Conservation (phyloP, 1,140 invertebrate species). For the Anoplophora glabripennis region DNA sequence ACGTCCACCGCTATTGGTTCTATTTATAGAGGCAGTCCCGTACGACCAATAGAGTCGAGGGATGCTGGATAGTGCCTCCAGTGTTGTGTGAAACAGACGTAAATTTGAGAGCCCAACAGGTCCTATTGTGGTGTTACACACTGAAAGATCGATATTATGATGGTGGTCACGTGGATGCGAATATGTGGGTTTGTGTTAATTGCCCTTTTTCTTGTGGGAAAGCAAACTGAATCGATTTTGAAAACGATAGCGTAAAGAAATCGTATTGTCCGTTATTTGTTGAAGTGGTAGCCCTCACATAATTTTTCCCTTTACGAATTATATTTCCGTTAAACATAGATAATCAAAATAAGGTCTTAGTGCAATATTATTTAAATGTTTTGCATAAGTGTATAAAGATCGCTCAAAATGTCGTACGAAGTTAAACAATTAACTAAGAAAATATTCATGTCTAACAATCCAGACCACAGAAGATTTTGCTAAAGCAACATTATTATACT, state of each 20-base stretch:
- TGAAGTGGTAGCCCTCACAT: neutral
- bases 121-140: slow-evolving; percentile 6
- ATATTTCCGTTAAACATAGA: too few species aligned
- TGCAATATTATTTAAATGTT: too few species aligned
- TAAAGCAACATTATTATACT: too few species aligned
- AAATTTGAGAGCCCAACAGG: slow-evolving; percentile 12
- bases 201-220: slow-evolving; percentile 36
- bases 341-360: too few species aligned
- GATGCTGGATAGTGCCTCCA: slow-evolving; percentile 6
- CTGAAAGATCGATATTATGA: slow-evolving; percentile 7
- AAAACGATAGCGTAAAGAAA: slow-evolving; percentile 1
- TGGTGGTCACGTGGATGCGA: slow-evolving; percentile 38
- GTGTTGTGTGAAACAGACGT: neutral
- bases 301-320: too few species aligned
- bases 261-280: too few species aligned
- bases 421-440: too few species aligned
- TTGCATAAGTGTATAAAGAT: too few species aligned
- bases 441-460: too few species aligned
- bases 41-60: slow-evolving; percentile 19
- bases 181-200: slow-evolving; percentile 33
- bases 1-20: slow-evolving; percentile 7
- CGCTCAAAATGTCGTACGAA: too few species aligned
- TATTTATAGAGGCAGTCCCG: slow-evolving; percentile 19
- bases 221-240: slow-evolving; percentile 2
- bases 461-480: too few species aligned